phyloP scores from a whole-genome alignment of 1,140 invertebrate species.

The Drosophila melanica region DNA sequence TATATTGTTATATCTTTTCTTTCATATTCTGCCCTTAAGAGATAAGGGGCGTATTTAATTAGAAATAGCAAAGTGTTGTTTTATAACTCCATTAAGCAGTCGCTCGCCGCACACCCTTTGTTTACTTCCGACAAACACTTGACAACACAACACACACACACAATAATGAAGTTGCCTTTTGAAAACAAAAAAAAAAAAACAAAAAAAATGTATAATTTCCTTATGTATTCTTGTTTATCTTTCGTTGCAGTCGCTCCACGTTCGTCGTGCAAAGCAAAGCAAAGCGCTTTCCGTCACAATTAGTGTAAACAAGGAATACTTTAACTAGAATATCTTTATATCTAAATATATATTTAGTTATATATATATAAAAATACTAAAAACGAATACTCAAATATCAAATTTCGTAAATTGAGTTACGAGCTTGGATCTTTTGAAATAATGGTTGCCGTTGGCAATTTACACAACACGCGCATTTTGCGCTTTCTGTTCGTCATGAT shows the following conservation, averaged over 20 bases:
- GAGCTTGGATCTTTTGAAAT: constrained; percentile 21
- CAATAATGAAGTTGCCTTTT: constrained; percentile 6
- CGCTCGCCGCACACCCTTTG: not conserved
- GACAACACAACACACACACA: constrained; percentile 3
- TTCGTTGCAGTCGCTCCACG: constrained; percentile 43
- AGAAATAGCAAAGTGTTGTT: not conserved
- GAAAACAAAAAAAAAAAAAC: not conserved
- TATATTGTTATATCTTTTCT: not conserved
- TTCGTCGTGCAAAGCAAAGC: constrained; percentile 19
- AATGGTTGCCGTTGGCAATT: constrained; percentile 63
- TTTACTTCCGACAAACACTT: constrained; percentile 15
- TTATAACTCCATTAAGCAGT: not conserved
- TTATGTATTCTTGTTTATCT: constrained; percentile 17
- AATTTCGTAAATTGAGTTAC: not conserved
- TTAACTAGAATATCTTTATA: constrained; percentile 1
- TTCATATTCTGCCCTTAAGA: too few species aligned
- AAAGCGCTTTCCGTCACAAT: constrained; percentile 16
- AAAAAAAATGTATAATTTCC: not conserved
- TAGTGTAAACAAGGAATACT: too few species aligned
- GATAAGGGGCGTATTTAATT: constrained; percentile 11
- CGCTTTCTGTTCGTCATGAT: constrained; percentile 77
- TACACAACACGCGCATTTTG: constrained; percentile 80
- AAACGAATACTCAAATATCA: constrained; percentile 23
- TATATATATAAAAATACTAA: not conserved
- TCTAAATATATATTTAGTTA: not conserved